These are phyloP conservation scores for Sphaerophoria rueppellii DNA, from an alignment of 2,888 invertebrate genomes.

Conservation along the genomic window DNA sequence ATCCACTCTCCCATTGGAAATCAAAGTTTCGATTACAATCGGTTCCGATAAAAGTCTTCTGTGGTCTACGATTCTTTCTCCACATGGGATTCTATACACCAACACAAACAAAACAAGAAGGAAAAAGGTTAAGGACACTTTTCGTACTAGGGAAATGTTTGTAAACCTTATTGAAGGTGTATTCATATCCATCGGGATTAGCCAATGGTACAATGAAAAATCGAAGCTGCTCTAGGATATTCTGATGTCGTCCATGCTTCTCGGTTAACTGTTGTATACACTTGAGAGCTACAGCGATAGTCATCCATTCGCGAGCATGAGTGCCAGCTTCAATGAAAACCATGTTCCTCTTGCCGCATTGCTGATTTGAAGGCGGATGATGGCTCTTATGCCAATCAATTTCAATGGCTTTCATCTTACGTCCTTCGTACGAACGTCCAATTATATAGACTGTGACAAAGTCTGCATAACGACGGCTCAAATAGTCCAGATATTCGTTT, in stretches of 20 bases:
- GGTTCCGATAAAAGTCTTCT: constrained; percentile 82
- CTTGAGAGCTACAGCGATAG: constrained; percentile 85
- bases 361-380: not conserved
- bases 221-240: constrained; percentile 84
- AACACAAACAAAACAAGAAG: constrained; percentile 17
- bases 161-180: constrained; percentile 83
- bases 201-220: constrained; percentile 87
- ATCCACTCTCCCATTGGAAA: constrained; percentile 83
- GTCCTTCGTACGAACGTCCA: constrained; percentile 79
- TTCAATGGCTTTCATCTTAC: constrained; percentile 78
- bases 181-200: constrained; percentile 90
- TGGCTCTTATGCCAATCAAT: constrained; percentile 78
- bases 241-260: constrained; percentile 80
- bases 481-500: constrained; percentile 79
- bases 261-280: constrained; percentile 85
- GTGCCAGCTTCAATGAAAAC: constrained; percentile 81
- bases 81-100: constrained; percentile 83
- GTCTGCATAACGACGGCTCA: constrained; percentile 76
- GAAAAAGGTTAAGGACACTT: not conserved
- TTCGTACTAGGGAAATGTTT: constrained; percentile 58
- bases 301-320: constrained; percentile 88
- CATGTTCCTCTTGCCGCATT: constrained; percentile 74
- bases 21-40: constrained; percentile 88
- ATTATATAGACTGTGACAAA: constrained; percentile 78
- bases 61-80: constrained; percentile 84